These are phyloP conservation scores for Argyrosomus regius DNA, from an alignment of 2,797 vertebrate genomes.

Conservation along the genomic window DNA sequence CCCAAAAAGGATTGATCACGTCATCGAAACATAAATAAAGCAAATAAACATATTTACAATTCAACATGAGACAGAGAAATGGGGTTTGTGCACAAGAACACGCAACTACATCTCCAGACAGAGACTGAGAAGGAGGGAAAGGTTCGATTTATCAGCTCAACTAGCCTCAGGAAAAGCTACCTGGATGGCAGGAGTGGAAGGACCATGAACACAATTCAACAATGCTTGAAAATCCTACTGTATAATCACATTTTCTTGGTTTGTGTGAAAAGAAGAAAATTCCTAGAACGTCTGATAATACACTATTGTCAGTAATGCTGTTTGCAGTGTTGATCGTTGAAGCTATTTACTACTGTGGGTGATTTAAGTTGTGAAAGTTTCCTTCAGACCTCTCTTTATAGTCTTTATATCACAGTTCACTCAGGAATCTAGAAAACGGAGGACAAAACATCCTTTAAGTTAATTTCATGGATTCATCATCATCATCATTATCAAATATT, in stretches of 20 bases:
- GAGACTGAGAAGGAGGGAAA: not conserved
- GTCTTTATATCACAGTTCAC: not conserved
- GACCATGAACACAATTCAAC: constrained; percentile 32
- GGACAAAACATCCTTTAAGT: not conserved
- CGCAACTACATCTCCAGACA: constrained; percentile 39
- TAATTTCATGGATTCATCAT: not conserved
- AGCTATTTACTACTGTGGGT: constrained; percentile 26
- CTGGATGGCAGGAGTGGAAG: not conserved
- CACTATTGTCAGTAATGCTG: constrained; percentile 45
- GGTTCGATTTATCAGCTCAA: constrained; percentile 6
- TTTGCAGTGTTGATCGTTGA: constrained; percentile 16
- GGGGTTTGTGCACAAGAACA: constrained; percentile 65
- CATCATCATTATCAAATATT: not conserved
- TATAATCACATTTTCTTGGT: constrained; percentile 48
- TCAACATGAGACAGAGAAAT: constrained; percentile 64
- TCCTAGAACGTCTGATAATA: constrained; percentile 33
- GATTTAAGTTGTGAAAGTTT: constrained; percentile 2
- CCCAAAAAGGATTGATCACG: constrained; percentile 96
- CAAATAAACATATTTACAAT: constrained; percentile 95
- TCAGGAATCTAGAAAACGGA: not conserved
- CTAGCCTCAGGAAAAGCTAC: constrained; percentile 4
- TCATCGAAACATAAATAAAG: constrained; percentile 94
- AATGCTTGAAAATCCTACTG: constrained; percentile 26
- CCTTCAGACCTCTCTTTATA: not conserved
- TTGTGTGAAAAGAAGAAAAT: constrained; percentile 33